A percentile compares a stretch with the other conserved stretches of the same genome.
Evolutionary conservation across 2,888 invertebrate species (phyloP).

Genomic region (Yponomeuta malinellus): DNA sequence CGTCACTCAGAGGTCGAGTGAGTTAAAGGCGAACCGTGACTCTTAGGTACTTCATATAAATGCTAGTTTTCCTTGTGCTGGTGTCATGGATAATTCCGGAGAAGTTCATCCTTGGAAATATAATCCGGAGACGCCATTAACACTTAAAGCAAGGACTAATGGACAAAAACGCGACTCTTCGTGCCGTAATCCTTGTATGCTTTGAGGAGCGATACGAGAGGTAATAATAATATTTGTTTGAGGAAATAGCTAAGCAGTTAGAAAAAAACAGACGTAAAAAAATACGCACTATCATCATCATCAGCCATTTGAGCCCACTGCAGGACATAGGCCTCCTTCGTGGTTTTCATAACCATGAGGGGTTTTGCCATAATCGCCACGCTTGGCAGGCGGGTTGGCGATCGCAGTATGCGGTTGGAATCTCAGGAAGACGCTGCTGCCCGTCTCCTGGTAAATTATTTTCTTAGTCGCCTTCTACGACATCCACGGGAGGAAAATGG

Average conservation of each 20-base stretch:
- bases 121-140: constrained; percentile 69
- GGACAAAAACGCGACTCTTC: constrained; percentile 56
- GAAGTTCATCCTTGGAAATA: constrained; percentile 33
- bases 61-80: neutral
- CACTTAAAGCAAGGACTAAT: constrained; percentile 64
- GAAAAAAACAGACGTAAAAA: neutral
- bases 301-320: too few relatives aligned
- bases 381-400: too few relatives aligned
- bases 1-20: constrained; percentile 45
- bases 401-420: too few relatives aligned
- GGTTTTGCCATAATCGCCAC: too few relatives aligned
- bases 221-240: neutral
- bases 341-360: too few relatives aligned
- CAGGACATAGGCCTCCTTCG: too few relatives aligned
- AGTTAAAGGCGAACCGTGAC: neutral
- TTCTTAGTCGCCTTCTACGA: too few relatives aligned
- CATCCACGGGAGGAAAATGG: too few relatives aligned
- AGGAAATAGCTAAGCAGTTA: neutral
- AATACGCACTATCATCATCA: too few relatives aligned
- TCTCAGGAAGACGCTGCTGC: too few relatives aligned
- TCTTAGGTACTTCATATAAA: constrained; percentile 11
- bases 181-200: constrained; percentile 53
- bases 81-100: neutral
- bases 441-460: too few relatives aligned
- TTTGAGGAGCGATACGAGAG: constrained; percentile 24